Evolutionary conservation across 2,113 vertebrate species (phyloP), one percentile per base, ranked within the genome.

Genomic region (Smithornis capensis): DNA sequence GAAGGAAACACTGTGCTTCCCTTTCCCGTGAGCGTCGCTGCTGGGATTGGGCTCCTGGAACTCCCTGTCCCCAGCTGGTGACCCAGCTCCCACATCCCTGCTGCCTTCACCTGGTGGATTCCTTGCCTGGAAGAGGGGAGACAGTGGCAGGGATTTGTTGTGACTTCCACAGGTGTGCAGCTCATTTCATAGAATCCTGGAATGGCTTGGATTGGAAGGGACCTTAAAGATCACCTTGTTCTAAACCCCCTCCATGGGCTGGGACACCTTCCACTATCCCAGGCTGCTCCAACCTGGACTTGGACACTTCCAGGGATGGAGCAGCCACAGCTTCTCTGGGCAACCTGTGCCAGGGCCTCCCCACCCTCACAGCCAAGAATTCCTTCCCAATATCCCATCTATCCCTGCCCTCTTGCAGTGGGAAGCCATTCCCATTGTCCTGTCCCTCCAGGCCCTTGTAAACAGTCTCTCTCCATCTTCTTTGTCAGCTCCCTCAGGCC

Each of bases 351-450:
- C 37, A 45, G 33, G 18, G 15, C 4, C 8, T 56, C 2, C 0
- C 17, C 44, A 19, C 15, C 44, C 53, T 82, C 69, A 0, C 2
- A 40, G 29, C 0, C 0, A 62, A 0, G 4, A 68, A 69, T 62
- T 76, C 1, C n/a, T 55, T 69, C 70, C 62, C 35, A 55, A 0
- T 23, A 2, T 62, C 40, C n/a, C 62, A 68, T 31, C 17, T 0
- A 25, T 0, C 17, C 21, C 24, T 60, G 6, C 19, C 24, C 29
- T 62, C 21, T 55, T 35, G 24, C 55, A 47, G 1, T 69, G 29
- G 5, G 62, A 49, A 62, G 9, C 55, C 63, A 19, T 55, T 60
- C 23, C 78, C 4, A 0, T 0, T 31, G 25, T 42, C 14, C 56
- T 69, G 18, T 23, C 40, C 0, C 40, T 83, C 49, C 63, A 69